These are phyloP conservation scores for Brachyistius frenatus DNA, from an alignment of 2,113 vertebrate genomes.

Conservation along the genomic window DNA sequence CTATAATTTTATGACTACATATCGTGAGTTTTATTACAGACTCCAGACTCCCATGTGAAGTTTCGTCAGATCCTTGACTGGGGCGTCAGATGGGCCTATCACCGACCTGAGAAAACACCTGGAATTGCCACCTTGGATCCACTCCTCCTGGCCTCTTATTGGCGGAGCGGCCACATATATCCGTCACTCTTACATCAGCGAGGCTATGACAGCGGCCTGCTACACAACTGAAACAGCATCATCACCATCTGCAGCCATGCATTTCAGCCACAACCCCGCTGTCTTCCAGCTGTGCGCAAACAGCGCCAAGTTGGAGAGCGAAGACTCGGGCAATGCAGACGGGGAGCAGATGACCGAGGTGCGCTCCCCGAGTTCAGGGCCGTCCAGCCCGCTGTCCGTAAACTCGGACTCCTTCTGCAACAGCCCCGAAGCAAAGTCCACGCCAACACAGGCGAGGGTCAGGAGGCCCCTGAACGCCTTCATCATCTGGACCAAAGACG, in stretches of 20 bases:
- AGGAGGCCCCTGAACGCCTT: constrained; percentile 88
- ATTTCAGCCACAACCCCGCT: constrained; percentile 61
- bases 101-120: constrained; percentile 75
- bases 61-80: constrained; percentile 59
- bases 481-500: constrained; percentile 90
- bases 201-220: constrained; percentile 59
- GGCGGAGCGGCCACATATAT: constrained; percentile 79
- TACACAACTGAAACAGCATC: background rate
- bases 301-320: constrained; percentile 35
- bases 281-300: constrained; percentile 56
- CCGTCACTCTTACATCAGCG: constrained; percentile 35
- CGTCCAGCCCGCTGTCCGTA: constrained; percentile 79
- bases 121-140: constrained; percentile 85
- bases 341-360: constrained; percentile 53
- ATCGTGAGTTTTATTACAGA: constrained; percentile 3
- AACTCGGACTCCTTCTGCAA: constrained; percentile 83
- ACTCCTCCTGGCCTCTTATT: constrained; percentile 83
- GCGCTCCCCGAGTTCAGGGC: constrained; percentile 64
- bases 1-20: background rate
- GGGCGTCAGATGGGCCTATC: constrained; percentile 59
- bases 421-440: constrained; percentile 87
- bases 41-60: constrained; percentile 33
- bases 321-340: constrained; percentile 37
- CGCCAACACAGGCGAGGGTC: constrained; percentile 76
- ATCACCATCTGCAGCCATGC: constrained; percentile 63